Base-by-base conservation (phyloP, 2,797 vertebrate species). In the Onychomys arenicola region DNA sequence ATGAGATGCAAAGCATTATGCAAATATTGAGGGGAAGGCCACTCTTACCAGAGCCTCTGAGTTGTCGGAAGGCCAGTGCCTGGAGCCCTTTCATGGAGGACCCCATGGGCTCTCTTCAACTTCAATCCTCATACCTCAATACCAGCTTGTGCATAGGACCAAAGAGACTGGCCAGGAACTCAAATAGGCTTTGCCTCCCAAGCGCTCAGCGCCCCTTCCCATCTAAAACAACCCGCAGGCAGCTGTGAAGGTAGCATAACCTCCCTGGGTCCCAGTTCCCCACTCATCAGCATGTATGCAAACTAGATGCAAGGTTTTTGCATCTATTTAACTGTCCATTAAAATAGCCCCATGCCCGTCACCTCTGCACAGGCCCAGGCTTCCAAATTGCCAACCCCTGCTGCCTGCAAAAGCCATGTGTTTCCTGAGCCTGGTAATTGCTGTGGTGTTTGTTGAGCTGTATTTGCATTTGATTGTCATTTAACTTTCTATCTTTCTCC, bases 1-100 rank as follows among this genome's bases (percentile, higher is more conserved):
- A 97, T 97, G 94, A 97, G 89, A 97, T 98, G 94, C 95, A 98
- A 98, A 97, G 57, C 90, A 96, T 91, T 95, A 98, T 98, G 97
- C 95, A 98, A 98, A 98, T 98, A 76, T 69, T 87, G 71, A 94
- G 73, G 80, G 91, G 85, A 96, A 95, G 89, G 93, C 92, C 91
- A 86, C 75, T 95, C 77, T 96, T 92, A 89, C 90, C 67, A 21
- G 25, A 67, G 91, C 86, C 89, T 96, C 85, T 95, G 52, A 65
- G 82, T 93, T 95, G 34, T 71, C 89, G 75, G 89, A 96, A 96
- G 96, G 92, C 93, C 92, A 97, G 83, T 32, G 91, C 93, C 65
- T 95, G 82, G 46, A 94, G 63, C 83, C 55, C 57, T 92, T 91
- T 93, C 87, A 23, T 82, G 77, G 71, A 88, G 49, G 88, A 84